Evolutionary conservation across 2,888 invertebrate genomes (phyloP).

Genomic region (Dermolepida albohirtum): DNA sequence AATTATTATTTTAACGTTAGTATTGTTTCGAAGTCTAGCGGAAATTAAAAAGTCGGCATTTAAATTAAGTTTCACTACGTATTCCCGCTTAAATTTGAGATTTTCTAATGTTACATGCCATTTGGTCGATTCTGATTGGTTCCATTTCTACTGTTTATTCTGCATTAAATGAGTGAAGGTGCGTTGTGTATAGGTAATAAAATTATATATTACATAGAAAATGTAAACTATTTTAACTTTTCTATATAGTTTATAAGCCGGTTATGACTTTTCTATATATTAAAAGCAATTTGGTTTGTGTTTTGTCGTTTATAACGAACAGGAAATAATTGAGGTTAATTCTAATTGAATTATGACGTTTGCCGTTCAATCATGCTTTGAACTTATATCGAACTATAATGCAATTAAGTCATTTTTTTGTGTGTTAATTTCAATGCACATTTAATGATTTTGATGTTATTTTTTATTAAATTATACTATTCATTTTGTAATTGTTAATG

Average conservation of each 20-base stretch:
- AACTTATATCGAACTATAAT: conserved; percentile 2
- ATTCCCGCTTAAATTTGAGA: conserved; percentile 44
- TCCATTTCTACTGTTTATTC: conserved; percentile 40
- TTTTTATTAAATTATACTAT: too few relatives aligned
- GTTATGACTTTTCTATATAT: background rate
- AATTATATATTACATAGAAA: conserved; percentile 35
- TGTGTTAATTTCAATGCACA: too few relatives aligned
- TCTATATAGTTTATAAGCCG: background rate
- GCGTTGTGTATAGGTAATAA: conserved; percentile 30
- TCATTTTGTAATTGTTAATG: conserved; percentile 4
- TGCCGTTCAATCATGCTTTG: conserved; percentile 3
- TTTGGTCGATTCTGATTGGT: conserved; percentile 55
- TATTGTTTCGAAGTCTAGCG: too few relatives aligned
- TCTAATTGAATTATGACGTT: conserved; percentile 42
- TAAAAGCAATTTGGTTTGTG: background rate
- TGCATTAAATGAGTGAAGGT: conserved; percentile 28
- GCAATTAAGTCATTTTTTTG: too few relatives aligned
- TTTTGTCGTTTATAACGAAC: background rate
- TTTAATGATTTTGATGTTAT: too few relatives aligned
- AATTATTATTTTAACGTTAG: too few relatives aligned
- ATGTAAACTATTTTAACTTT: conserved; percentile 3
- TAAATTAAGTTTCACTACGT: background rate
- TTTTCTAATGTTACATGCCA: conserved; percentile 46
- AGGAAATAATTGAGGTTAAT: conserved; percentile 42
- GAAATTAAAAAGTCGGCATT: too few relatives aligned